Evolutionary conservation across 2,797 vertebrate species (phyloP), one percentile per base, ranked within the genome.

Genomic region (Holocentrus rufus): DNA sequence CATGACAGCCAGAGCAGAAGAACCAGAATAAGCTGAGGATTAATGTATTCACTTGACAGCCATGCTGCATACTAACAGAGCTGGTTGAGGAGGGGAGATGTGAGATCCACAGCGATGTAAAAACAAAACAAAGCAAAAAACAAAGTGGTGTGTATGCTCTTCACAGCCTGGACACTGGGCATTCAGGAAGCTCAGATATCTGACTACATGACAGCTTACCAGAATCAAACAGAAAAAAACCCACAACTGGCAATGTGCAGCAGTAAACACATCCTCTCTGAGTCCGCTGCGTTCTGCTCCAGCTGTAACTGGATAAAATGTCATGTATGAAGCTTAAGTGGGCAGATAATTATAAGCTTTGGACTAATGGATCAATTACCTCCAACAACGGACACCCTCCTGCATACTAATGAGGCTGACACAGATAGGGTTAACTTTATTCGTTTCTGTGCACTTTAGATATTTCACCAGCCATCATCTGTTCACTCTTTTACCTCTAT

Each of bases 201-300:
- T 47, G 69, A 62, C 72, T 66, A 60, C 58, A 31, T 52, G 72
- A 72, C 65, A 34, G 31, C 36, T 18, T 55, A 27, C 55, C 63
- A 39, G 23, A 50, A 52, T 52, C 44, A 47, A 34, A 34, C 31
- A 34, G 31, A 34, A 34, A 5, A 5, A 34, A 1, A 5, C 31
- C 8, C n/a, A n/a, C n/a, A 8, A 34, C 31, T 8, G 31, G 31
- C 31, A 34, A 5, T 8, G 31, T 8, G 8, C 31, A 34, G 8
- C 31, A 34, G 31, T 34, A 34, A 34, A 34, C 31, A n/a, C n/a
- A n/a, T n/a, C n/a, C 31, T 34, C 5, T 34, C 8, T 5, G 1
- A 34, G 31, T 34, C 3, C 5, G 31, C 31, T 34, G 31, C 31
- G 8, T 5, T n/a, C 31, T 1, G 31, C 31, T 8, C n/a, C n/a